Conservation (phyloP, 1,140 invertebrate genomes). For the Eubasilissa regina region DNA sequence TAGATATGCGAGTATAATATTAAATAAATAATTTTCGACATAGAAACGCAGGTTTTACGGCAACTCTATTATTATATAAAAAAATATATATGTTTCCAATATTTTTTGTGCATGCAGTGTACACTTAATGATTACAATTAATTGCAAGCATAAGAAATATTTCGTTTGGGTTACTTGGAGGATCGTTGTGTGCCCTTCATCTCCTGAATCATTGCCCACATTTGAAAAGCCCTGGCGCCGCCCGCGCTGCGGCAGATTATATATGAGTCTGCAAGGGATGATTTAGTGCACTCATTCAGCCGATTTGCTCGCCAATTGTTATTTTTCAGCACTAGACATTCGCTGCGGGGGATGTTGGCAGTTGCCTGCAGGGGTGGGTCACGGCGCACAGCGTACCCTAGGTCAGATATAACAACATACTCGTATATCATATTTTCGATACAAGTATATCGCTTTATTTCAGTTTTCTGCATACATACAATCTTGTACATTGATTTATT, state of each 20-base stretch:
- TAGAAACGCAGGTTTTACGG: no score
- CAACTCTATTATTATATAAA: no score
- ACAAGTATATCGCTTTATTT: no score
- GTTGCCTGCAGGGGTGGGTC: neutral
- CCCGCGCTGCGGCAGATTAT: constrained; percentile 49
- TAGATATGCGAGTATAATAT: no score
- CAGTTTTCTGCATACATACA: no score
- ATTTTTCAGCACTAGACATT: constrained; percentile 38
- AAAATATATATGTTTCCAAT: no score
- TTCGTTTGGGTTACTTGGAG: neutral
- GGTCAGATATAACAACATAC: neutral
- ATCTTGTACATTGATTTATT: no score
- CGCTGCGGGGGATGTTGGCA: constrained; percentile 4
- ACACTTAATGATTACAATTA: no score
- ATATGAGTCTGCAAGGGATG: constrained; percentile 58
- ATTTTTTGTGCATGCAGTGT: no score
- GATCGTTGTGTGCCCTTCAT: neutral
- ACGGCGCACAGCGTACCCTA: neutral
- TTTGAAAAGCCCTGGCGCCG: constrained; percentile 24
- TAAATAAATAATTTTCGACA: no score
- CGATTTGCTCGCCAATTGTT: constrained; percentile 59
- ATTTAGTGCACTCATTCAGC: constrained; percentile 57
- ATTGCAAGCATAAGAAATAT: no score
- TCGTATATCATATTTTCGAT: constrained; percentile 6
- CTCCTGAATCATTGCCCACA: neutral